Evolutionary conservation across 2,888 invertebrate species (phyloP), one percentile per base, ranked within the genome.

Genomic region (Trissoscelio sp.): DNA sequence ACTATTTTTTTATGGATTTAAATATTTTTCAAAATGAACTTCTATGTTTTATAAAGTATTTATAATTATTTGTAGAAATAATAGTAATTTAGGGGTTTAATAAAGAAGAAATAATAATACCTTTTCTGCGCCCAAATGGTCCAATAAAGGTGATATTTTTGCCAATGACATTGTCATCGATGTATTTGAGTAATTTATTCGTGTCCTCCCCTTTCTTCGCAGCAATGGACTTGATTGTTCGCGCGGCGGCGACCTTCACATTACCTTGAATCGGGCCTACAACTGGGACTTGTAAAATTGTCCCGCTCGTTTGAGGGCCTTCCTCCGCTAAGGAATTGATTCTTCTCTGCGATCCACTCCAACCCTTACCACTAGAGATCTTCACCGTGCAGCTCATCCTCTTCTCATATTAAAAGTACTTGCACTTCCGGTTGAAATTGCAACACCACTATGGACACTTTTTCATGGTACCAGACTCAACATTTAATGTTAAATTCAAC

Each of bases 121-220:
- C 96, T 95, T 96, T 96, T 88, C 97, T 92, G 73, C 96, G 93
- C 81, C 97, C 97, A 89, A 95, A 97, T 9, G 97, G 97, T 64
- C 97, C 96, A 86, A 95, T 93, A 91, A 97, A 97, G 20, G 95
- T 95, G 86, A 95, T 95, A 85, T 95, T 95, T 90, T 95, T 95
- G 70, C 97, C 97, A 88, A 97, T 95, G 84, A 97, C 93, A 91
- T 95, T 96, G 83, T 96, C 95, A 87, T 96, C 95, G 84, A 97
- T 95, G 89, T 95, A 96, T 89, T 95, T 95, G 84, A 96, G 93
- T 85, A 97, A 92, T 89, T 95, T 95, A 51, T 93, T 92, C 28
- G 94, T 93, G 87, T 96, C 96, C 88, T 95, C 95, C 84, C 92
- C 92, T 86, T 93, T 93, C 88, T 93, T 94, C 69, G 92, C 91